phyloP scores from a whole-genome alignment of 1,140 invertebrate species.

The Nasonia vitripennis region DNA sequence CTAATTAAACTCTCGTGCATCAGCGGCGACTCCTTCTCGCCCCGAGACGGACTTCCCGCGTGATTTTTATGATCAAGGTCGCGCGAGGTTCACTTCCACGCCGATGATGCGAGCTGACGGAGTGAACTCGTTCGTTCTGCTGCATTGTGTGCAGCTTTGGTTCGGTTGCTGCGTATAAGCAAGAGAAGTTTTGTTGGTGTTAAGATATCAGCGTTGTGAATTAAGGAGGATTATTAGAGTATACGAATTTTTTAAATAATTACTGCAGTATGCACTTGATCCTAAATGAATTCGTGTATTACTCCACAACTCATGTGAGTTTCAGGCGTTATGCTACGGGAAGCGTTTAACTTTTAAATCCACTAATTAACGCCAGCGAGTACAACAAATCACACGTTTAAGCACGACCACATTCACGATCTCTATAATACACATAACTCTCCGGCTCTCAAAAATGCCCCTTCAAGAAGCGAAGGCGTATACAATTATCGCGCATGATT shows the following conservation, averaged over 20 bases:
- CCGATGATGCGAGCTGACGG: neutral
- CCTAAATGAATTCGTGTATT: too few relatives aligned
- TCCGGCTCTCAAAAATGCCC: neutral
- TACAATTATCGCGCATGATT: constrained; percentile 25
- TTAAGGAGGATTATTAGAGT: too few relatives aligned
- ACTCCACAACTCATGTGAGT: too few relatives aligned
- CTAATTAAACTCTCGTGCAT: constrained; percentile 32
- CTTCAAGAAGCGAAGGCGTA: neutral
- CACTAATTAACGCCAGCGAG: too few relatives aligned
- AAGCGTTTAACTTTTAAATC: neutral
- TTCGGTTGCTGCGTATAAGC: neutral
- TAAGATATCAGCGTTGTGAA: too few relatives aligned
- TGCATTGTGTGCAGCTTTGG: neutral
- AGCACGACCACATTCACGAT: too few relatives aligned
- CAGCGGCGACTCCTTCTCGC: neutral
- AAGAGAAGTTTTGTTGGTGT: neutral
- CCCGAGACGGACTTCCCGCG: neutral
- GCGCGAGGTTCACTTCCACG: neutral
- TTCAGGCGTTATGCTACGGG: too few relatives aligned
- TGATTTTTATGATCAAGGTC: constrained; percentile 37
- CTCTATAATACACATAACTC: neutral
- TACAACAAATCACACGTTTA: neutral
- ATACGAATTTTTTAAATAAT: too few relatives aligned
- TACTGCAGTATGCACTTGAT: too few relatives aligned
- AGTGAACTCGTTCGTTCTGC: neutral